Conservation (phyloP, 2,797 vertebrate genomes). For the Hemibagrus guttatus region DNA sequence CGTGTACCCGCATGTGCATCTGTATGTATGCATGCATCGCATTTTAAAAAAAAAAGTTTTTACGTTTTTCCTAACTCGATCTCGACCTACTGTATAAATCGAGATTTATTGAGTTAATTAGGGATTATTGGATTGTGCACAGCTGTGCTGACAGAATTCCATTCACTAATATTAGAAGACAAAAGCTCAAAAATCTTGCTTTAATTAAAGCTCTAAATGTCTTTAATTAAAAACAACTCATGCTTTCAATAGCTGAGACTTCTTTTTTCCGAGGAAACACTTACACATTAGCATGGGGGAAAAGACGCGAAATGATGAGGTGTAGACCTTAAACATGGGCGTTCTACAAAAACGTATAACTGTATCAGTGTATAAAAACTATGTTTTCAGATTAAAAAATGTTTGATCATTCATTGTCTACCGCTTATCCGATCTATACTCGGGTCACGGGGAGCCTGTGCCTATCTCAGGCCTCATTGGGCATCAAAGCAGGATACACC, state of each 20-base stretch:
- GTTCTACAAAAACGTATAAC: background rate
- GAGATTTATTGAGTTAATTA: too few species aligned
- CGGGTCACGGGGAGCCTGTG: too few species aligned
- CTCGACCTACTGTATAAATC: too few species aligned
- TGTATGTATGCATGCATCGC: background rate
- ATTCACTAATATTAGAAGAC: background rate
- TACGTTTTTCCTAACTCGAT: background rate
- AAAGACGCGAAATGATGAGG: background rate
- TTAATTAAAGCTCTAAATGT: background rate
- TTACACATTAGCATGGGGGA: background rate
- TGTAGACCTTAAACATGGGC: background rate
- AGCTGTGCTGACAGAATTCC: background rate
- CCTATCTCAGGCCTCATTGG: too few species aligned
- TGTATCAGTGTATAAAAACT: background rate
- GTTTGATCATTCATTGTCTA: too few species aligned
- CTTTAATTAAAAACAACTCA: background rate
- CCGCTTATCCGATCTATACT: too few species aligned
- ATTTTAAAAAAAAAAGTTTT: background rate
- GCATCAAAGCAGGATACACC: too few species aligned
- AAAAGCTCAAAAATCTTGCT: background rate
- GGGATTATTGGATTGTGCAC: too few species aligned
- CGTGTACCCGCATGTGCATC: constrained; percentile 38
- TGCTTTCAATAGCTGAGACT: background rate
- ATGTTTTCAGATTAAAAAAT: too few species aligned
- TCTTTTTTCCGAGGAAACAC: background rate